Evolutionary conservation across 1,140 invertebrate genomes (phyloP), one percentile per base, ranked within the genome.

Genomic region (Drosophila parvula): DNA sequence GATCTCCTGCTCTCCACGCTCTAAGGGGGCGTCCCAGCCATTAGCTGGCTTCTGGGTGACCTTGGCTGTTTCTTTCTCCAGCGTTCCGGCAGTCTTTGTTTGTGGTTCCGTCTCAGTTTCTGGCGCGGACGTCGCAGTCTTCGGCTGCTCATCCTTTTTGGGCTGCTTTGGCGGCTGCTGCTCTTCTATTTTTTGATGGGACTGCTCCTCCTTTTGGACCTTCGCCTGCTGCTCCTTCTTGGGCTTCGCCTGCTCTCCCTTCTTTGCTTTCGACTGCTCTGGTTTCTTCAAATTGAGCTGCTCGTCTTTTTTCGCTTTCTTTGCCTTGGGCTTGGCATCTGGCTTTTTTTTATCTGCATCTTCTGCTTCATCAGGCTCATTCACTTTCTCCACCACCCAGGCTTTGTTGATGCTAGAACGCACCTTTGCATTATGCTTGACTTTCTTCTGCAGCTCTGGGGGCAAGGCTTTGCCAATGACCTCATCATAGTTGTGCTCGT

Each of bases 1-100:
- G 36, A 89, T 86, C 61, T 93, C 93, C 22, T 86, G 55, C 79
- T 93, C 93, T 12, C 92, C 92, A n/a, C 88, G 61, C 48, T 83
- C 47, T 10, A 92, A 61, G 22, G 92, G 90, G 4, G 80, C 77
- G 9, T 92, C 83, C 93, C 91, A 91, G 11, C 84, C 78, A 45
- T 89, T 84, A 50, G 55, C 43, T 11, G 63, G 8, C 18, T 77
- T 64, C 3, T 41, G 16, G 11, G 28, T 48, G 9, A 27, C 34
- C 45, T 43, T 16, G 22, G 40, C n/a, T 34, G 28, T 10, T 16
- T 53, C 22, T 27, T 34, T 28, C n/a, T 16, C 30, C 27, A 14
- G 3, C 34, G n/a, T 5, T 38, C 7, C 55, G 43, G 48, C 22
- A 10, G 14, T 18, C 36, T 48, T 16, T 32, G 32, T 11, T n/a